A percentile compares a stretch with the other conserved stretches of the same genome.
These are phyloP conservation scores for Poecilia latipinna DNA, from an alignment of 2,113 vertebrate genomes.

Conservation along the genomic window DNA sequence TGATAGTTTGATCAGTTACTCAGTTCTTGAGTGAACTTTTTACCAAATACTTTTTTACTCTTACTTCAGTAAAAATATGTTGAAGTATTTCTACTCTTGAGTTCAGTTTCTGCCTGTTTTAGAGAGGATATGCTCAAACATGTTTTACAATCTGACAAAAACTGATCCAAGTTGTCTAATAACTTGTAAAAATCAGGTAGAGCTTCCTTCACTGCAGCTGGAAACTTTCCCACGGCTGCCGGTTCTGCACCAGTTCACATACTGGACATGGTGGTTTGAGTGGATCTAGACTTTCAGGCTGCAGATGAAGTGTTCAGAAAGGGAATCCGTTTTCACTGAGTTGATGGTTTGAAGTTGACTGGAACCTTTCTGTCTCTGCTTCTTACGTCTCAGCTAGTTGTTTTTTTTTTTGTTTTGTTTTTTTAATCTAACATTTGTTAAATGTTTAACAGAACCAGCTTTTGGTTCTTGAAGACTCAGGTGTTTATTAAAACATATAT, in stretches of 20 bases:
- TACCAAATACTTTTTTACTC: too few species aligned
- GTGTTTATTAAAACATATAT: too few species aligned
- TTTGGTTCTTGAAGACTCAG: not conserved
- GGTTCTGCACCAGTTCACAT: not conserved
- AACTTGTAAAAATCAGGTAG: not conserved
- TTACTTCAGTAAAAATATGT: too few species aligned
- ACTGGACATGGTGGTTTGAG: not conserved
- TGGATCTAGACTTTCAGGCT: not conserved
- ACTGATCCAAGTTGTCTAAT: not conserved
- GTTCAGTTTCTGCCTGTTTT: not conserved
- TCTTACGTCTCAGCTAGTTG: not conserved
- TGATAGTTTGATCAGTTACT: too few species aligned
- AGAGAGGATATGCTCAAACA: not conserved
- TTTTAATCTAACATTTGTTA: not conserved
- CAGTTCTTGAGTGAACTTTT: too few species aligned
- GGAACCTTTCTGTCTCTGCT: conserved; percentile 6
- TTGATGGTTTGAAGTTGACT: conserved; percentile 6
- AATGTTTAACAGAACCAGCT: not conserved
- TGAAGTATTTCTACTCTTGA: too few species aligned
- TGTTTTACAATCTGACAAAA: not conserved
- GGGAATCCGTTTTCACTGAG: not conserved
- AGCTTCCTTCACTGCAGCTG: not conserved
- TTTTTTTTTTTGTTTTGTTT: too few species aligned
- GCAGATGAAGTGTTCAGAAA: conserved; percentile 18
- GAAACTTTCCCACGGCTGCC: not conserved